phyloP scores from a whole-genome alignment of 2,888 invertebrate species.

The Eretmocerus hayati region DNA sequence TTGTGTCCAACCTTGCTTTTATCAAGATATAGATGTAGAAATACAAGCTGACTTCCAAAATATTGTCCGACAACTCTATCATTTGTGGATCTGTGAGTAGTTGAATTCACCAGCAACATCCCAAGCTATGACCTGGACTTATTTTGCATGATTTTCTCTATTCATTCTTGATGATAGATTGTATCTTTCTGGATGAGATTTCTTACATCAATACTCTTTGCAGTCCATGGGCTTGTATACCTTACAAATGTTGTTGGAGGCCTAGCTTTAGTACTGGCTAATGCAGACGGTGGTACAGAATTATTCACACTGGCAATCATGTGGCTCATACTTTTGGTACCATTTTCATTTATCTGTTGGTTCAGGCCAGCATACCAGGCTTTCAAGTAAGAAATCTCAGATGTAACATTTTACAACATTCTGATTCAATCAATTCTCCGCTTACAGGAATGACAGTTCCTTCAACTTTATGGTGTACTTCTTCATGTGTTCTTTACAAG shows the following conservation, averaged over 20 bases:
- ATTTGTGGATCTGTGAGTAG: slow-evolving; percentile 93
- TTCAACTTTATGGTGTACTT: slow-evolving; percentile 99
- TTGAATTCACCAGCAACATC: not conserved
- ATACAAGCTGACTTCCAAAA: slow-evolving; percentile 97
- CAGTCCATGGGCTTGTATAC: slow-evolving; percentile 85
- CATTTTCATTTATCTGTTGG: slow-evolving; percentile 98
- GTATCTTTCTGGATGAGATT: too few relatives aligned
- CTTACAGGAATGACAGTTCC: slow-evolving; percentile 83
- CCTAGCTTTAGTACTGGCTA: slow-evolving; percentile 64
- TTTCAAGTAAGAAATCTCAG: slow-evolving; percentile 58
- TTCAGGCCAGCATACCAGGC: slow-evolving; percentile 99
- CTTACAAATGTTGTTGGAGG: slow-evolving; percentile 81
- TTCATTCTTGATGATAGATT: too few relatives aligned
- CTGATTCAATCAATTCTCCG: slow-evolving; percentile 8
- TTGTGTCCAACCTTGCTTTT: slow-evolving; percentile 96
- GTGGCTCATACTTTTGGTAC: slow-evolving; percentile 84
- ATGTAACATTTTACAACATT: not conserved
- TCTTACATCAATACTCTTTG: slow-evolving; percentile 41
- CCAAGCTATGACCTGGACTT: too few relatives aligned
- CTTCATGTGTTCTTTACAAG: slow-evolving; percentile 96
- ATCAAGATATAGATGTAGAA: slow-evolving; percentile 98
- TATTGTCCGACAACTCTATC: slow-evolving; percentile 89
- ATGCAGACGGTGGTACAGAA: slow-evolving; percentile 48
- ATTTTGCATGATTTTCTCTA: too few relatives aligned
- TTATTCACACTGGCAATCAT: slow-evolving; percentile 84